Conservation (phyloP, 2,888 invertebrate species). For the Nemotelus nigrinus region DNA sequence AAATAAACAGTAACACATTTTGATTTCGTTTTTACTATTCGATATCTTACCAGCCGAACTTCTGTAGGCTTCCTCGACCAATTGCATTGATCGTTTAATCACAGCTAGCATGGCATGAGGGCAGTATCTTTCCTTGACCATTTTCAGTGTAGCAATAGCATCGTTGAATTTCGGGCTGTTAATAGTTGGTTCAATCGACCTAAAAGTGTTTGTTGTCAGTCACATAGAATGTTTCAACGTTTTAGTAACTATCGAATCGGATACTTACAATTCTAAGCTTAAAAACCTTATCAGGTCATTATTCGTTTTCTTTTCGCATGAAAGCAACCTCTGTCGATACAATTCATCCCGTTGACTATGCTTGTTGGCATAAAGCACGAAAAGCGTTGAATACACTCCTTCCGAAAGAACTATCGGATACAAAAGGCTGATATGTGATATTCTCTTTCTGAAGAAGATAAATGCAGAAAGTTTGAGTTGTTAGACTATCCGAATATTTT, state of each 20-base stretch:
- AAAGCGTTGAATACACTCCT: constrained; percentile 63
- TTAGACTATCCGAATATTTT: constrained; percentile 45
- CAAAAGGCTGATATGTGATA: constrained; percentile 62
- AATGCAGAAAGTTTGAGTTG: not conserved
- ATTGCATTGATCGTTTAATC: constrained; percentile 62
- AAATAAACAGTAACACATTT: constrained; percentile 5
- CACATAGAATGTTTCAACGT: not conserved
- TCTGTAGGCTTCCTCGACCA: constrained; percentile 61
- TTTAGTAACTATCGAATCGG: not conserved
- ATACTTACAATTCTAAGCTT: constrained; percentile 49
- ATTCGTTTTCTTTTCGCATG: constrained; percentile 60
- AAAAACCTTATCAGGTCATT: constrained; percentile 53
- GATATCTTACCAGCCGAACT: constrained; percentile 56
- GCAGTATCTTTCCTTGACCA: constrained; percentile 63
- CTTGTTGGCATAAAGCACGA: constrained; percentile 64
- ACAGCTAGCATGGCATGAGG: constrained; percentile 64
- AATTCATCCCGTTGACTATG: constrained; percentile 63
- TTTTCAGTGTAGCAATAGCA: constrained; percentile 60
- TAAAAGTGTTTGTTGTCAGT: not conserved
- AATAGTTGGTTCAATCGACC: constrained; percentile 54
- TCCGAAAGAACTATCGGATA: constrained; percentile 64
- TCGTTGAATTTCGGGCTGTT: constrained; percentile 58
- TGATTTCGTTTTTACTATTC: not conserved
- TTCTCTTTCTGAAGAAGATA: constrained; percentile 55
- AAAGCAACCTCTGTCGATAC: constrained; percentile 61